phyloP scores from a whole-genome alignment of 2,797 vertebrate species.

The Ciconia nigra region DNA sequence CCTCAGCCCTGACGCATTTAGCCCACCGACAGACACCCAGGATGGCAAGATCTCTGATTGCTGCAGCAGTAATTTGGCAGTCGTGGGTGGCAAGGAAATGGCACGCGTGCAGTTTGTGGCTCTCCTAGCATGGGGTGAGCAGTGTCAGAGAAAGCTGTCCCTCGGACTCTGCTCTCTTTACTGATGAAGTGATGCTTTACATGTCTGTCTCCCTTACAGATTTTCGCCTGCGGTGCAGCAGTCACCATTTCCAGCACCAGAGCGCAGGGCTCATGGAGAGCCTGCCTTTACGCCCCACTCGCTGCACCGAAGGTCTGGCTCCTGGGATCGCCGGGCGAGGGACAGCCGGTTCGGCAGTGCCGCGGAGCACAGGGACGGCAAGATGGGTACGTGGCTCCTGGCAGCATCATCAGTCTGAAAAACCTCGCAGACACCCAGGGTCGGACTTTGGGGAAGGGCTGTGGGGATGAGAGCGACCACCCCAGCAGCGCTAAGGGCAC shows the following conservation, averaged over 20 bases:
- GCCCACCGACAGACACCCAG: not conserved
- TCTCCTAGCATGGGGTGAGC: rapidly evolving
- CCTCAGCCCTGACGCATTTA: not conserved
- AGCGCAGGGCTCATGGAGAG: not conserved
- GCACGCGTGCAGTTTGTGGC: not conserved
- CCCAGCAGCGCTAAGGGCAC: not conserved
- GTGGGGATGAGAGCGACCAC: not conserved
- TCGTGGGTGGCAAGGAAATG: not conserved
- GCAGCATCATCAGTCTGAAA: not conserved
- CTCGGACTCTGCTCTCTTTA: not conserved
- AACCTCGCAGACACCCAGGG: not conserved
- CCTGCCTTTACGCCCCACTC: not conserved
- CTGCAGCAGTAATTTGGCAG: rapidly evolving
- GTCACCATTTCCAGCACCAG: not conserved
- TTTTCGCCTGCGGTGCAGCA: not conserved
- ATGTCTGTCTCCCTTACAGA: not conserved
- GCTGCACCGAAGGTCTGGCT: not conserved
- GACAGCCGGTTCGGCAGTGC: rapidly evolving
- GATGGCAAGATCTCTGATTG: not conserved
- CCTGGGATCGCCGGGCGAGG: rapidly evolving
- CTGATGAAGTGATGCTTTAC: too few relatives aligned
- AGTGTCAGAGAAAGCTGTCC: not conserved
- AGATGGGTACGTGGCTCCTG: not conserved
- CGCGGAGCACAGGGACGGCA: rapidly evolving
- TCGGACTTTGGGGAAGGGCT: too few relatives aligned